phyloP scores from a whole-genome alignment of 2,797 vertebrate species.

The Takifugu ocellatus region DNA sequence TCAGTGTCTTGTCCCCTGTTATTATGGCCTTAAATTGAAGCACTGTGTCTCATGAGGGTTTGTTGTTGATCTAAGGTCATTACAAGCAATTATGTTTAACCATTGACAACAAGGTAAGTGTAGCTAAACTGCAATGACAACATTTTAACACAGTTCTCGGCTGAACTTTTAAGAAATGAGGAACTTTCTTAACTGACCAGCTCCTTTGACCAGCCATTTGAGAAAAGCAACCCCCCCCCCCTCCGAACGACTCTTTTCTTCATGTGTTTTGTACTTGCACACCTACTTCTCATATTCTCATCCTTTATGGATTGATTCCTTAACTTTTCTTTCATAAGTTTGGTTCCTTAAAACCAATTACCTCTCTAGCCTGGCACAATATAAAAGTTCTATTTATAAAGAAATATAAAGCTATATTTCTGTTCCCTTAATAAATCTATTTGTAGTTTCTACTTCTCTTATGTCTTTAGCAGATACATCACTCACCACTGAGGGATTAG shows the following conservation, averaged over 20 bases:
- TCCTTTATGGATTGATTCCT: background rate
- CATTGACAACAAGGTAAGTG: slow-evolving; percentile 41
- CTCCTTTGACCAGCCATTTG: slow-evolving; percentile 3
- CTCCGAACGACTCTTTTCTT: background rate
- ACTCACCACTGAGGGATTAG: background rate
- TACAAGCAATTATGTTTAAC: slow-evolving; percentile 40
- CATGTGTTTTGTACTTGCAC: slow-evolving; percentile 11
- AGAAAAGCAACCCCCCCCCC: slow-evolving; percentile 14
- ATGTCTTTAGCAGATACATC: background rate
- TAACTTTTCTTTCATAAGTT: too few species aligned
- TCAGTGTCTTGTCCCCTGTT: slow-evolving; percentile 22
- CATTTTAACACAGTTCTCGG: slow-evolving; percentile 14
- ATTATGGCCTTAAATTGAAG: slow-evolving; percentile 50
- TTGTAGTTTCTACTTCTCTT: too few species aligned
- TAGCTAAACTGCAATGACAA: slow-evolving; percentile 12
- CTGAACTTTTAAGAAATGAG: slow-evolving; percentile 5
- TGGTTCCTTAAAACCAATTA: too few species aligned
- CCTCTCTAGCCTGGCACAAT: too few species aligned
- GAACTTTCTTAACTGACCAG: slow-evolving; percentile 8
- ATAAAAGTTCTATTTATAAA: too few species aligned
- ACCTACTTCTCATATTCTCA: background rate
- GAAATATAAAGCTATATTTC: too few species aligned
- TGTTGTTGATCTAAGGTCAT: slow-evolving; percentile 43
- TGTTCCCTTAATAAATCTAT: too few species aligned
- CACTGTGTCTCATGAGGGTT: slow-evolving; percentile 63